Evolutionary conservation across 2,797 vertebrate species (phyloP), one percentile per base, ranked within the genome.

Genomic region (Schizothorax lantsangensis): DNA sequence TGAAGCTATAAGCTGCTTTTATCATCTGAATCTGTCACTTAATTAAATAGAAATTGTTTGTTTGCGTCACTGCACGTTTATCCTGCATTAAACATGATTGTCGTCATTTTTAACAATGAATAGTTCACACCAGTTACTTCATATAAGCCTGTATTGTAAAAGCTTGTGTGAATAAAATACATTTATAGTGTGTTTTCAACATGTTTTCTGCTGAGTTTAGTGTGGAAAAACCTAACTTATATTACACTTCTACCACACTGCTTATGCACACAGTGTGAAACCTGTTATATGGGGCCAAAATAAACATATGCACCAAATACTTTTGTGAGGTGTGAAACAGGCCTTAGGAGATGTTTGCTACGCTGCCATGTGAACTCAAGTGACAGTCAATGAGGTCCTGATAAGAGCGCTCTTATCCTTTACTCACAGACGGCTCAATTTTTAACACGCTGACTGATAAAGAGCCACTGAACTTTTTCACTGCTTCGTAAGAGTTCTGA

Each of bases 401-500:
- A 93, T 90, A 94, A 94, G 93, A 89, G 62, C 38, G 6, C 38
- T 62, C 85, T 89, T 94, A 94, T 95, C 93, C 89, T 85, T 57
- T 64, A 47, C 87, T 79, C 40, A 87, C 92, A 93, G 92, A 86
- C 89, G 43, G 82, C 85, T 23, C 86, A 10, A 43, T 87, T 88
- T 94, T 91, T 91, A 88, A 89, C 86, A 74, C 64, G 66, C 88
- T 36, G 72, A 83, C 92, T 92, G 93, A 95, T 95, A 94, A 93
- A 91, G 87, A 11, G 26, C 62, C 88, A 57, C 80, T 83, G 69
- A 91, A 87, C 88, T 88, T 88, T 88, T 91, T 92, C 89, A 36
- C 93, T 90, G 89, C 90, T 89, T 90, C 89, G 78, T 93, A 90
- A 92, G 91, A 94, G 93, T 94, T 95, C 89, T 94, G 86, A 93